These are phyloP conservation scores for Drosophila sucinea DNA, from an alignment of 1,140 invertebrate species.

Conservation along the genomic window DNA sequence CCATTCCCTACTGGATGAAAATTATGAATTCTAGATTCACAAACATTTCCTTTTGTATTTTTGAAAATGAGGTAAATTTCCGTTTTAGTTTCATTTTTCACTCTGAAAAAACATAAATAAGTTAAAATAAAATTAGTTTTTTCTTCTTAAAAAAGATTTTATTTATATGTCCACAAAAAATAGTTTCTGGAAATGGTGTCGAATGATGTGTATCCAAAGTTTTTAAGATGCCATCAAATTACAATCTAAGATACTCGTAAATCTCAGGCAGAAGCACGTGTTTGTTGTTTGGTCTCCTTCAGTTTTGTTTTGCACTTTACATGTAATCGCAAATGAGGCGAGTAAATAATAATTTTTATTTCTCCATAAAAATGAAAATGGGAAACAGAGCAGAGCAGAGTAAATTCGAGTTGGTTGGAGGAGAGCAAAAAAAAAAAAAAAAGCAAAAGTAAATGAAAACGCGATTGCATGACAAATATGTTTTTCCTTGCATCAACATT, in stretches of 20 bases:
- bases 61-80: too few species aligned
- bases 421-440: slow-evolving; percentile 16
- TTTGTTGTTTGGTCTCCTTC: slow-evolving; percentile 36
- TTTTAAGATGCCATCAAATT: background rate
- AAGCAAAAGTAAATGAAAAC: slow-evolving; percentile 41
- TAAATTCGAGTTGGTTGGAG: slow-evolving; percentile 27
- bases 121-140: too few species aligned
- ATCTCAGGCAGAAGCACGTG: slow-evolving; percentile 23
- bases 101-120: too few species aligned
- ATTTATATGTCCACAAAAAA: too few species aligned
- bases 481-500: slow-evolving; percentile 34
- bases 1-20: too few species aligned
- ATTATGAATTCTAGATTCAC: too few species aligned
- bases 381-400: slow-evolving; percentile 49
- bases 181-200: background rate
- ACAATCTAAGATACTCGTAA: slow-evolving; percentile 16
- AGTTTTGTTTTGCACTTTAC: slow-evolving; percentile 32
- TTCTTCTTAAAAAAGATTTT: too few species aligned
- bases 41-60: too few species aligned
- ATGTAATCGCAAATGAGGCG: slow-evolving; percentile 57
- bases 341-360: slow-evolving; percentile 54
- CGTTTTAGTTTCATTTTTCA: too few species aligned
- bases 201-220: background rate
- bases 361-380: slow-evolving; percentile 19
- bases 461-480: slow-evolving; percentile 40